Base-by-base conservation (phyloP, 2,113 vertebrate species). In the Halichoerus grypus region DNA sequence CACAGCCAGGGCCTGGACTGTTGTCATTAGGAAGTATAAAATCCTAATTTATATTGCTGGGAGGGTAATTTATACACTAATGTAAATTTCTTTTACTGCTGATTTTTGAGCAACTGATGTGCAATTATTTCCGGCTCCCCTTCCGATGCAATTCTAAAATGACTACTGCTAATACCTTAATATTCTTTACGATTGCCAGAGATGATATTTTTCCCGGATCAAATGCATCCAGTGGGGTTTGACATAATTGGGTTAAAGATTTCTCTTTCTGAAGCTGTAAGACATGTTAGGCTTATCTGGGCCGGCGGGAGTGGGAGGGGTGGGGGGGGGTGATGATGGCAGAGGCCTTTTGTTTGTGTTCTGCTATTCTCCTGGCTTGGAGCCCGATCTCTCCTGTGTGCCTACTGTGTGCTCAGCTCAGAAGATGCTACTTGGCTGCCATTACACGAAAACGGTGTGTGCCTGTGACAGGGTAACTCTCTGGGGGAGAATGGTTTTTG, bases 181-280 rank as follows among this genome's bases (percentile, higher is more conserved):
- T 98, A 96, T 97, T 98, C 91, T 98, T 98, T 97, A 95, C 95
- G 97, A 98, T 98, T 97, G 96, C 96, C 97, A 96, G 95, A 97
- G 97, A 98, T 71, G 7, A 53, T 97, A 97, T 97, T 98, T 97
- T 96, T 88, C 96, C 91, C 12, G 76, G 71, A 96, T 97, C 88
- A 98, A 97, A 98, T 98, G 93, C 88, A 94, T 98, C 97, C 96
- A 92, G 93, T 96, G 97, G 96, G 89, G 95, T 95, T 98, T 95
- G 85, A 97, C 97, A 93, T 96, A 97, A 98, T 98, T 98, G 98
- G 97, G 98, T 98, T 92, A 95, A 98, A 98, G 72, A 98, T 97
- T 97, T 98, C 90, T 91, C 89, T 85, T 97, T 94, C 65, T 79
- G 79, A 97, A 57, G 26, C 91, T 93, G 1, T 42, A 94, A 69